Evolutionary conservation across 30 jellyfish, hydroid and myxozoan species (phyloP).

Genomic region (Pelagia noctiluca): DNA sequence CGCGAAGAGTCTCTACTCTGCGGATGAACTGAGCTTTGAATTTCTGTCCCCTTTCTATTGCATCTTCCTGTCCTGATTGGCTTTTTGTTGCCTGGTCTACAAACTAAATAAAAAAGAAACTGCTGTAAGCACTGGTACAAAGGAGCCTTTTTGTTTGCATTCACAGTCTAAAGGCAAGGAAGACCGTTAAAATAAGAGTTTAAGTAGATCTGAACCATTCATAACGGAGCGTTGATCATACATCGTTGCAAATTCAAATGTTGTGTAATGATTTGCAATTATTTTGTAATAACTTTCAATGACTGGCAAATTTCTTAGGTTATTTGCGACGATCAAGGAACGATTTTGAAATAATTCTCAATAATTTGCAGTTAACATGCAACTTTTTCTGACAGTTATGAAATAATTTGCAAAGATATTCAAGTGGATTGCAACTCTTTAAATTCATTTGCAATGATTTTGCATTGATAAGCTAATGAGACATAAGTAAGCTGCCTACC

Average conservation of each 20-base stretch:
- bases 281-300: no score
- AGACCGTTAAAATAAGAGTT: background rate
- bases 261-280: background rate
- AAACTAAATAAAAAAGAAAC: conserved; percentile 41
- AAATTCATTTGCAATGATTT: background rate
- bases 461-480: background rate
- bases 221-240: background rate
- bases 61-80: conserved; percentile 91
- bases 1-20: conserved; percentile 62
- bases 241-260: background rate
- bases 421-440: background rate
- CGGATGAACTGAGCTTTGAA: conserved; percentile 73
- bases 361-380: background rate
- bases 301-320: background rate
- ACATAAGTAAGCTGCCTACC: conserved; percentile 42
- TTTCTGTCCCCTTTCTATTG: conserved; percentile 85
- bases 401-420: no score
- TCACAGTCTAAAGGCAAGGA: background rate
- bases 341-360: background rate
- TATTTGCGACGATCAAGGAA: no score
- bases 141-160: background rate
- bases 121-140: background rate
- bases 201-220: no score
- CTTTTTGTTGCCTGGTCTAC: conserved; percentile 86
- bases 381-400: no score